Base-by-base conservation (phyloP, 2,888 invertebrate genomes). In the Acanthopleura granulata region DNA sequence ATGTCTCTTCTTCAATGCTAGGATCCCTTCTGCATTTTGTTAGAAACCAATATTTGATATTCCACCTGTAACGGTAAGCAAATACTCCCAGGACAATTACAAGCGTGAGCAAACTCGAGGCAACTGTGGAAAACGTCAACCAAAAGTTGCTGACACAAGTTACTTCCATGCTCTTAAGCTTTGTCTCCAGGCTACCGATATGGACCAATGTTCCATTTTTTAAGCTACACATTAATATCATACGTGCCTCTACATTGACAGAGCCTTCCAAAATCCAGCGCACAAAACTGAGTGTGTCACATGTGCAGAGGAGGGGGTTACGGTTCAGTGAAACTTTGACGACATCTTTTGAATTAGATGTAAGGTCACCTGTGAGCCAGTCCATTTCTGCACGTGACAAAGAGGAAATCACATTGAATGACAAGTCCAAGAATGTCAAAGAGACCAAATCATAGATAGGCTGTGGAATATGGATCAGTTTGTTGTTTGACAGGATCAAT, bases 21-120 rank as follows among this genome's bases (percentile, higher is more conserved):
- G 22, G 18, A 16, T 9, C 16, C 14, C 40, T 40, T 11, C 71
- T 16, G 40, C 71, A 71, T 22, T 16, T n/a, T 18, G 71, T 71
- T 11, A 49, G 49, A 27, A 40, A 6, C 71, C 71, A 71, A 49
- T 49, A 71, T 49, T 71, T 71, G 71, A 71, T 71, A 16, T 49
- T 40, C 49, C 40, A 49, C 40, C 49, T 16, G 27, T 71, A 71
- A 22, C 71, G 40, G 25, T 71, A 71, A 9, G 15, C 71, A 40
- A 71, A 16, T 18, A 25, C 15, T 14, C 49, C 18, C 6, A 71
- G n/a, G 30, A 71, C 40, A 16, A 71, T 40, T 40, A n/a, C 50
- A 3, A 71, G 3, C 1, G 25, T 9, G 3, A 49, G 1, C 16
- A 71, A 4, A 49, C n/a, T 16, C 18, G 15, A 16, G 49, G 3